These are phyloP conservation scores for Pocillopora verrucosa DNA, from an alignment of 64 coral and sea anemone species.

Conservation along the genomic window DNA sequence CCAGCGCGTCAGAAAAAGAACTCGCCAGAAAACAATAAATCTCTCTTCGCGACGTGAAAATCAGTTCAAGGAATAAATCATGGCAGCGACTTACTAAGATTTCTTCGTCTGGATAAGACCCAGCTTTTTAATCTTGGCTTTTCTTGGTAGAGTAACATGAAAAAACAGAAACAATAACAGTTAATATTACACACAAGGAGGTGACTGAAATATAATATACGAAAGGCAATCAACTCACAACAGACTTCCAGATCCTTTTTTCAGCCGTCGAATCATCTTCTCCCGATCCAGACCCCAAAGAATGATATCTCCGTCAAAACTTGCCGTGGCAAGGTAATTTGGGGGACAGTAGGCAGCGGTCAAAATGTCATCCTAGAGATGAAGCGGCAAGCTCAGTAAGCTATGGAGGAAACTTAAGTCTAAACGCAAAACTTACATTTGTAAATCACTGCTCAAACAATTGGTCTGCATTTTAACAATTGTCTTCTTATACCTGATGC, in stretches of 20 bases:
- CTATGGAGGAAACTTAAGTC: background rate
- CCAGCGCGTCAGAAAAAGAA: background rate
- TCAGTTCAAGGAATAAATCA: background rate
- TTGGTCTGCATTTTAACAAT: no score
- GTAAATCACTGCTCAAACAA: no score
- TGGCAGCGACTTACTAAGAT: background rate
- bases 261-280: slow-evolving; percentile 82
- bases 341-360: slow-evolving; percentile 82
- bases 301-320: slow-evolving; percentile 96
- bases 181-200: background rate
- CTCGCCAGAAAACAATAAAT: background rate
- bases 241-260: slow-evolving; percentile 89
- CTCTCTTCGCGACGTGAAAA: background rate
- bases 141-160: slow-evolving; percentile 16
- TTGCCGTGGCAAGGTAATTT: slow-evolving; percentile 86
- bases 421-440: no score
- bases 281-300: slow-evolving; percentile 92
- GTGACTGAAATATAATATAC: background rate
- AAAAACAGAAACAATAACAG: background rate
- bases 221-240: slow-evolving; percentile 60
- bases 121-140: slow-evolving; percentile 87
- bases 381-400: background rate
- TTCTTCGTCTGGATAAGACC: slow-evolving; percentile 43
- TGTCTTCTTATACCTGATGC: slow-evolving; percentile 67
- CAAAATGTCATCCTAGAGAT: slow-evolving; percentile 84